Base-by-base conservation (phyloP, 2,888 invertebrate genomes). In the Coelinius sp. region DNA sequence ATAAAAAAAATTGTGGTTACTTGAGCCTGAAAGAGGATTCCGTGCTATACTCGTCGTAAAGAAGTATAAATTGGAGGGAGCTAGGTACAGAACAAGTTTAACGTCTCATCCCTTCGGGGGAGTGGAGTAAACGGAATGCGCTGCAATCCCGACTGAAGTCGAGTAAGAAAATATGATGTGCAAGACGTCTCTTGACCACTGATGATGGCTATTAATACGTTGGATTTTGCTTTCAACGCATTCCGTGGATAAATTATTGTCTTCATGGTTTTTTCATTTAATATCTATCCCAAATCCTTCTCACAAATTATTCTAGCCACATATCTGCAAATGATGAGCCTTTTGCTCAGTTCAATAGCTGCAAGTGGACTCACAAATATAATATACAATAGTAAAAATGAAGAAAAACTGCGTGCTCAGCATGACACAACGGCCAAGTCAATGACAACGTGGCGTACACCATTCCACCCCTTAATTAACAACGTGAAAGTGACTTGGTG, bases 391-490 rank as follows among this genome's bases (percentile, higher is more conserved):
- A 53, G 53, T 17, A 53, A 53, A 7, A 25, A 12, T 56, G 27
- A 27, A 56, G 56, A 27, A n/a, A 44, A 56, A 27, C 53, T 14
- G 53, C 25, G 7, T 59, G 74, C 65, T 44, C 14, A 63, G 74
- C 71, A 69, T 63, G 73, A 49, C 68, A 59, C 44, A 66, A 75
- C 66, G 64, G 70, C 73, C 63, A 76, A 52, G 70, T 64, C 53
- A 53, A 68, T 70, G 70, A 73, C 46, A 44, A 35, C n/a, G 25
- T 31, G n/a, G 27, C 46, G 22, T 22, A 17, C 20, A 31, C 27
- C 22, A n/a, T 59, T 31, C 59, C 31, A 59, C 59, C 70, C 35
- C 59, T 71, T 71, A 71, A 71, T 71, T 71, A 71, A 71, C 41
- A 44, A 44, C 62, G 24, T 52, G 56, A 20, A 67, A 67, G 63